Evolutionary conservation across 2,888 invertebrate genomes (phyloP), one percentile per base, ranked within the genome.

Genomic region (Hoplodrina ambigua): DNA sequence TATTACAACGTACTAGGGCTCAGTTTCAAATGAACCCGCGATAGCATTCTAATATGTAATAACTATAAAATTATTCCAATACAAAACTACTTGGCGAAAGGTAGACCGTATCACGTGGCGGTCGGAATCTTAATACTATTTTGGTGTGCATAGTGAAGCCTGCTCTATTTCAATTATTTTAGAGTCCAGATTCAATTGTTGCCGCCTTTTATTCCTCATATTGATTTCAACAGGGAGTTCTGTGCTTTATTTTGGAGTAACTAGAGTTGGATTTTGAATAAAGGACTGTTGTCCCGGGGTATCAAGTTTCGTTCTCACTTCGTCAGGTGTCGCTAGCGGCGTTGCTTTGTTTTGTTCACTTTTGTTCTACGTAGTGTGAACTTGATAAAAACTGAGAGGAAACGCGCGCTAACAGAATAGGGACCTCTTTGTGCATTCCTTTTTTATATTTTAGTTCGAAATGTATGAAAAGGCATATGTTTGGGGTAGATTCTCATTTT

Each of bases 21-120:
- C 58, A 75, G 78, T 86, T 85, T 88, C 78, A 81, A 83, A 83
- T 83, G 83, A 84, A 86, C 46, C 44, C 13, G 83, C 86, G 87
- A 91, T 91, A 91, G 88, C 89, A 89, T 90, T 92, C 91, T 93
- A 93, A 94, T 93, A 91, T 92, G 93, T 93, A 95, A 94, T 94
- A 94, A 94, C 94, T 94, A 94, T 94, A 93, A 95, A 94, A 94
- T 94, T 93, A 94, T 94, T 94, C 91, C 93, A 93, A 93, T 92
- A 94, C 93, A 91, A 92, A 94, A 94, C 93, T 92, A 93, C 94
- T 92, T 90, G 92, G 93, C 93, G 93, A 95, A 94, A 94, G 93
- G 92, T 88, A 92, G 93, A 92, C 93, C 91, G 88, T 94, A 94
- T 94, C 94, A 93, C 92, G 91, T 91, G 91, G 85, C 90, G 88